Conservation (phyloP, 2,888 invertebrate species). For the Hoplodrina blanda region DNA sequence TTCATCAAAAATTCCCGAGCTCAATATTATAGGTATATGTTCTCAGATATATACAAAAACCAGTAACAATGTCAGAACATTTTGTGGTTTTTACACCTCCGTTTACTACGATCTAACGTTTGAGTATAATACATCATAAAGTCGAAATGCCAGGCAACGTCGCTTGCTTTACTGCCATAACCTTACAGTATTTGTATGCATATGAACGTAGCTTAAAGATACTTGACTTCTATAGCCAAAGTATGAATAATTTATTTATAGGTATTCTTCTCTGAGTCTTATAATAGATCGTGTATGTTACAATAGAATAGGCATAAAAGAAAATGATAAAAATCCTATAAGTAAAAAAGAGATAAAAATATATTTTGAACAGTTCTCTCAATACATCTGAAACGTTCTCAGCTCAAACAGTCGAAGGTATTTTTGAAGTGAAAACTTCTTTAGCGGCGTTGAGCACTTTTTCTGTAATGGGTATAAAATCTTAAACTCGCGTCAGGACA, state of each 20-base stretch:
- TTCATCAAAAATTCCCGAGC: not conserved
- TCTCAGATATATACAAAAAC: not conserved
- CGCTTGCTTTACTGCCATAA: constrained; percentile 42
- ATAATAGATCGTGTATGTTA: not conserved
- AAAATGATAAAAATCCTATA: too few relatives aligned
- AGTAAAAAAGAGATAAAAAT: too few relatives aligned
- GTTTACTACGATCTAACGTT: constrained; percentile 48
- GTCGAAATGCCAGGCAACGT: constrained; percentile 26
- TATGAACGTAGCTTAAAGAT: constrained; percentile 22
- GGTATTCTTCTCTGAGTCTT: not conserved
- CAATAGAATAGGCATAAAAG: too few relatives aligned
- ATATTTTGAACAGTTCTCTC: too few relatives aligned
- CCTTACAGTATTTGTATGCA: constrained; percentile 38
- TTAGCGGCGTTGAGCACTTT: too few relatives aligned
- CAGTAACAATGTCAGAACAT: constrained; percentile 32
- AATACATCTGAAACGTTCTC: too few relatives aligned
- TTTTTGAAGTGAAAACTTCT: too few relatives aligned
- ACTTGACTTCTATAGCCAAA: constrained; percentile 26
- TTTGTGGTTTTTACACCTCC: constrained; percentile 54
- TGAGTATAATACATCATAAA: constrained; percentile 54
- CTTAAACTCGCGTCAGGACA: too few relatives aligned
- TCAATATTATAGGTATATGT: not conserved
- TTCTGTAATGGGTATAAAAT: too few relatives aligned
- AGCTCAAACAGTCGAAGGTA: too few relatives aligned
- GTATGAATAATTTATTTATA: constrained; percentile 39